Evolutionary conservation across 2,797 vertebrate species (phyloP).

Genomic region (Coccyzus lansbergi): DNA sequence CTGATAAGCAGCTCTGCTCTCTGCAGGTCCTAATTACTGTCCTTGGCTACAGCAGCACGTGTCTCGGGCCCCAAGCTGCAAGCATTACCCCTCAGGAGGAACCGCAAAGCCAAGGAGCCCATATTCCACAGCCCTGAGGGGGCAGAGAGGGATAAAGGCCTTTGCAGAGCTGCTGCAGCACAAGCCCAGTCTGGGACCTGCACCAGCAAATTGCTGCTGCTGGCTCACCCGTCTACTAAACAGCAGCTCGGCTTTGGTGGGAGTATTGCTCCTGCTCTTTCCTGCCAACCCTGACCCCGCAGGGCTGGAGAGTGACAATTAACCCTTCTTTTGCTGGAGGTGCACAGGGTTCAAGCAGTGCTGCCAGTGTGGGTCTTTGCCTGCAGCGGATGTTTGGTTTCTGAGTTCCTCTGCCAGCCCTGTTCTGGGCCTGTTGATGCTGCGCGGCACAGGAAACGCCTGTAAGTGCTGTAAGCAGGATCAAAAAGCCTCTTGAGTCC

Average conservation of each 20-base stretch:
- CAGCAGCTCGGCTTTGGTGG: background rate
- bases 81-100: background rate
- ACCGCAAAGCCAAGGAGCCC: background rate
- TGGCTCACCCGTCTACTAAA: rapidly evolving
- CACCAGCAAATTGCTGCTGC: rapidly evolving
- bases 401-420: background rate
- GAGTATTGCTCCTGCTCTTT: background rate
- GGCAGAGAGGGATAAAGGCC: background rate
- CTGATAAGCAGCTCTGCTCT: background rate
- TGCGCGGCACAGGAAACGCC: background rate
- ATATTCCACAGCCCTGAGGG: background rate
- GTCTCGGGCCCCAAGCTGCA: background rate
- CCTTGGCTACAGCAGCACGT: background rate
- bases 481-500: rapidly evolving
- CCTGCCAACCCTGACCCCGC: background rate
- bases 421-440: background rate
- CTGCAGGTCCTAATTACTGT: rapidly evolving
- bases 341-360: background rate
- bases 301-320: background rate
- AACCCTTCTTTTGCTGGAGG: background rate
- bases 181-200: background rate
- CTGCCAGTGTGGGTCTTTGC: background rate
- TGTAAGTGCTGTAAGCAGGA: rapidly evolving
- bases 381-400: background rate
- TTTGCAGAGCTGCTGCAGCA: background rate